A percentile compares a stretch with the other conserved stretches of the same genome.
Evolutionary conservation across 2,113 vertebrate species (phyloP).

Genomic region (Pongo pygmaeus): DNA sequence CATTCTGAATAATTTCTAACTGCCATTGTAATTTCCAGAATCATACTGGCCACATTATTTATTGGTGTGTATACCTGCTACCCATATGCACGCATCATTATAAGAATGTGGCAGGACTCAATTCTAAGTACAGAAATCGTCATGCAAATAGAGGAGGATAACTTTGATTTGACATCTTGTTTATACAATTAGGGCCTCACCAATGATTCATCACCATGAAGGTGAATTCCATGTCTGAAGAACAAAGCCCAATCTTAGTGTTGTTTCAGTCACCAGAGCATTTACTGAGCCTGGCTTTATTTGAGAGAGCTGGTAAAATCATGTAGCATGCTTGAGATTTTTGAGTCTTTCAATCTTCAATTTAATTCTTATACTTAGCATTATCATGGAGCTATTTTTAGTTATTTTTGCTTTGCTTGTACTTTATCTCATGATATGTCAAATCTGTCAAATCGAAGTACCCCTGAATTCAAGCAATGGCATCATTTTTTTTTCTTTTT

Average conservation of each 20-base stretch:
- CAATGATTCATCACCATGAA: slow-evolving; percentile 9
- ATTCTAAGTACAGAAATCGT: not conserved
- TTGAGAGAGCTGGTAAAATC: not conserved
- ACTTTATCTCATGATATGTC: slow-evolving; percentile 34
- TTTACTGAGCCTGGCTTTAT: not conserved
- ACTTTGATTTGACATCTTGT: not conserved
- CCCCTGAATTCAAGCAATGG: slow-evolving; percentile 2
- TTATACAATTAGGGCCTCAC: not conserved
- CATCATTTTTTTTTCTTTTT: not conserved
- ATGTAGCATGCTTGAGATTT: not conserved
- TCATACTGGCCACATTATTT: not conserved
- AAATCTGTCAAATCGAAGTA: slow-evolving; percentile 44
- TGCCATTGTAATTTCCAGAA: slow-evolving; percentile 52
- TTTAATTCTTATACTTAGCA: not conserved
- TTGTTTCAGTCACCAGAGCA: not conserved
- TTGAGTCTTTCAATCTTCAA: not conserved
- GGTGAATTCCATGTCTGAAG: not conserved
- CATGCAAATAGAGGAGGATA: not conserved
- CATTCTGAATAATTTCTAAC: slow-evolving; percentile 57
- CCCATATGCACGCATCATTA: not conserved
- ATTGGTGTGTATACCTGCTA: not conserved
- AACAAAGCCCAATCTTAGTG: not conserved
- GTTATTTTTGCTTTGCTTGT: slow-evolving; percentile 46
- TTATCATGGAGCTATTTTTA: not conserved
- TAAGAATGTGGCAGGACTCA: not conserved